Evolutionary conservation across 2,888 invertebrate genomes (phyloP).

Genomic region (Heteromyza rotundicornis): DNA sequence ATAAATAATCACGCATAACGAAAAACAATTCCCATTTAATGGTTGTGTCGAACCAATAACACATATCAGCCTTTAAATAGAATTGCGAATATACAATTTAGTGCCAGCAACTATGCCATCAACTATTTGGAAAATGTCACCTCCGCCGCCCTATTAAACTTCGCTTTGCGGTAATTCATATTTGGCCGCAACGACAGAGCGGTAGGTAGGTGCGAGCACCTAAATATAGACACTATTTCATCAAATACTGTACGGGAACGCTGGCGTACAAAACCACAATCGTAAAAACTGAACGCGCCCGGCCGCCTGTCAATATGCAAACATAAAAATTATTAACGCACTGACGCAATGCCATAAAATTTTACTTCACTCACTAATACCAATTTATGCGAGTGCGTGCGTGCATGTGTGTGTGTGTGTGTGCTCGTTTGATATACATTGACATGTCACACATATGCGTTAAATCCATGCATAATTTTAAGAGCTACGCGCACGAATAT

Average conservation of each 20-base stretch:
- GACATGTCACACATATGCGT: conserved; percentile 24
- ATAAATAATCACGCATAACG: too few relatives aligned
- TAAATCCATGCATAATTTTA: conserved; percentile 45
- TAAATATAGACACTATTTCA: too few relatives aligned
- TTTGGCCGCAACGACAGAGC: not conserved
- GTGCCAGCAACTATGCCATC: too few relatives aligned
- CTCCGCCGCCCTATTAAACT: not conserved
- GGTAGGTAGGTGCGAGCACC: not conserved
- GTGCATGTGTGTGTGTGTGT: conserved; percentile 12
- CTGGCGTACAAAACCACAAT: not conserved
- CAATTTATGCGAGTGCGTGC: conserved; percentile 39
- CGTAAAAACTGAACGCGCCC: not conserved
- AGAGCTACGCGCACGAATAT: conserved; percentile 22
- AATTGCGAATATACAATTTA: too few relatives aligned
- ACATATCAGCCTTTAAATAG: too few relatives aligned
- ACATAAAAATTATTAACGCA: conserved; percentile 51
- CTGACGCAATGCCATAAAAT: conserved; percentile 16
- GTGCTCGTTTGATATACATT: conserved; percentile 24
- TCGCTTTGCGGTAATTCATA: not conserved
- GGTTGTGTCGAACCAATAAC: too few relatives aligned
- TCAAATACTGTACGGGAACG: too few relatives aligned
- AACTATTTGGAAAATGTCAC: not conserved
- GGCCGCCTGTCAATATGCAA: conserved; percentile 46
- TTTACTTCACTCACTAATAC: conserved; percentile 33
- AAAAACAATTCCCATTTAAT: too few relatives aligned